These are phyloP conservation scores for Drosophila orena DNA, from an alignment of 1,140 invertebrate genomes.

Conservation along the genomic window DNA sequence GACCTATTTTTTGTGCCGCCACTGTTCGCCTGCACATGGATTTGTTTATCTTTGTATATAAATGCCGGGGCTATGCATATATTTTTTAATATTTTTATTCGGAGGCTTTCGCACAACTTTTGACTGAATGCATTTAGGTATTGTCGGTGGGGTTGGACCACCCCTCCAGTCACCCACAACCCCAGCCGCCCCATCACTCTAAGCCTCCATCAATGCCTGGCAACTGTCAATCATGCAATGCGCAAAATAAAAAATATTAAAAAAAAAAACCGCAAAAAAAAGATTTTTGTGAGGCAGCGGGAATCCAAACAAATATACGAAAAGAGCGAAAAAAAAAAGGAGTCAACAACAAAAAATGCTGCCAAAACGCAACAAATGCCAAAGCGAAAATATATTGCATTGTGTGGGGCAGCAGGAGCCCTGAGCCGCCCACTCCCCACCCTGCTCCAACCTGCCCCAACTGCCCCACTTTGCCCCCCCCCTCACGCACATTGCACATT, in stretches of 20 bases:
- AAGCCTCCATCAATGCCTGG: conserved; percentile 53
- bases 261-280: conserved; percentile 34
- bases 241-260: conserved; percentile 25
- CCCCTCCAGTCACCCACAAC: neutral
- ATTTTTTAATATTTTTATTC: conserved; percentile 63
- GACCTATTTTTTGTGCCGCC: neutral
- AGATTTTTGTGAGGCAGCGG: conserved; percentile 40
- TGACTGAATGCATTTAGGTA: conserved; percentile 68
- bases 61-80: conserved; percentile 45
- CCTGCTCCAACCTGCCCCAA: neutral
- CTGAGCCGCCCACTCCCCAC: neutral
- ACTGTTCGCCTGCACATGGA: conserved; percentile 1
- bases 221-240: conserved; percentile 72
- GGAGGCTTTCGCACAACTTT: conserved; percentile 68
- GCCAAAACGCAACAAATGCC: conserved; percentile 74
- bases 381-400: conserved; percentile 75
- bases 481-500: conserved; percentile 77
- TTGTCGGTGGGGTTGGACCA: conserved; percentile 21
- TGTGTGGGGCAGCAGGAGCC: conserved; percentile 21
- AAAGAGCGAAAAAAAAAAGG: conserved; percentile 5
- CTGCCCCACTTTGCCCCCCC: conserved; percentile 1
- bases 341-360: conserved; percentile 23
- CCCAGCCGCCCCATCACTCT: neutral
- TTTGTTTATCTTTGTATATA: neutral
- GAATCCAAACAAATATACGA: conserved; percentile 59